Evolutionary conservation across 30 jellyfish, hydroid and myxozoan species (phyloP).

Genomic region (Hydra vulgaris): DNA sequence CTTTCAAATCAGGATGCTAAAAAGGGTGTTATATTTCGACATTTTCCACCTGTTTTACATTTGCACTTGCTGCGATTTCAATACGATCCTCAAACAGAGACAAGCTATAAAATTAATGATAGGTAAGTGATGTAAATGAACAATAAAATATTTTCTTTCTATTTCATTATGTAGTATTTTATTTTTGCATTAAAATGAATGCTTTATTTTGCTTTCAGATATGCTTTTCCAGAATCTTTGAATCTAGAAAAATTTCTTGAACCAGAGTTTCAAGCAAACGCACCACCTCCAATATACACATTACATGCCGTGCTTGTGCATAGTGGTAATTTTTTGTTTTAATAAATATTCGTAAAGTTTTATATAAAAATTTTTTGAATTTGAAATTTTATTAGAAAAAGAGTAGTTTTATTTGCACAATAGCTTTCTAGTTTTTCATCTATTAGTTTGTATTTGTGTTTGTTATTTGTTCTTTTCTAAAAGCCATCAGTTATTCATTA

Average conservation of each 20-base stretch:
- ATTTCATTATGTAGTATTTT: neutral
- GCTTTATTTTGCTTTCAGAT: conserved; percentile 24
- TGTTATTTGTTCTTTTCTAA: too few relatives aligned
- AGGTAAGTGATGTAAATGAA: conserved; percentile 28
- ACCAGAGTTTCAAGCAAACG: conserved; percentile 31
- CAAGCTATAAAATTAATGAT: conserved; percentile 82
- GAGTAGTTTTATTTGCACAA: too few relatives aligned
- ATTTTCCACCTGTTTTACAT: conserved; percentile 90
- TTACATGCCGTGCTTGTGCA: conserved; percentile 94
- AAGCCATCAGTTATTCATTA: too few relatives aligned
- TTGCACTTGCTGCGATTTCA: conserved; percentile 88
- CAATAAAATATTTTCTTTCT: neutral
- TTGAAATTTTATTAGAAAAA: too few relatives aligned
- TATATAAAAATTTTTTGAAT: too few relatives aligned
- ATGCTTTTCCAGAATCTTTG: conserved; percentile 77
- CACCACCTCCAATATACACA: conserved; percentile 59
- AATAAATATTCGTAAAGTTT: conserved; percentile 46
- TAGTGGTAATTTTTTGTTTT: conserved; percentile 53
- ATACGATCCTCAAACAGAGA: conserved; percentile 77
- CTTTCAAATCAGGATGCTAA: conserved; percentile 99
- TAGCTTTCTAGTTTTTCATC: too few relatives aligned
- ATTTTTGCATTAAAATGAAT: too few relatives aligned
- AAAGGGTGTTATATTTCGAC: conserved; percentile 80
- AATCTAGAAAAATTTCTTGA: conserved; percentile 57
- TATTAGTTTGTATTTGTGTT: too few relatives aligned